Evolutionary conservation across 2,797 vertebrate genomes (phyloP), one percentile per base, ranked within the genome.

Genomic region (Prunella strophiata): DNA sequence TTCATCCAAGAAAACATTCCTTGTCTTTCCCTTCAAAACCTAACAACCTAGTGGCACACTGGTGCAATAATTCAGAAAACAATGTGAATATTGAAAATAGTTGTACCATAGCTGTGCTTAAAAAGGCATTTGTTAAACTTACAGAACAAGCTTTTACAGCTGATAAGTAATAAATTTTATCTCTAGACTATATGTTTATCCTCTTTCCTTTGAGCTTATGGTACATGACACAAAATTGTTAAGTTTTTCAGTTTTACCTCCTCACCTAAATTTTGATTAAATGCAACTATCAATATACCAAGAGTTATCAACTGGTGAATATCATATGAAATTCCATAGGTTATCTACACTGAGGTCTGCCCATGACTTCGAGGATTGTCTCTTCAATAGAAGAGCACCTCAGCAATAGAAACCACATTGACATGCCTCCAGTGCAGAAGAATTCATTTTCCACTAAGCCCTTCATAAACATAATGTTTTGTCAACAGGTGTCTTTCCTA

Each of bases 401-500:
- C 30, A 22, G 23, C 58, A 58, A 9, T 0, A 74, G 26, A 75
- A 71, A 43, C 30, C 34, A 38, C 18, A 34, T 16, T 38, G 32
- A 17, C n/a, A 5, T 58, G 27, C 29, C 34, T 65, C 26, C 58
- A 27, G 42, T 48, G 68, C 65, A 66, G 65, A 61, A 81, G 52
- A 83, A 72, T 48, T 62, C 15, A 26, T 82, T 94, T 85, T 76
- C 78, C 66, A 62, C 71, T 59, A n/a, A 85, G 38, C 54, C n/a
- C 65, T 55, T 91, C 50, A 30, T 62, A 89, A 88, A 59, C 0
- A 0, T 16, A 16, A 18, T 36, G 16, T 57, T 94, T 82, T 67
- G 21, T 68, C 74, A 80, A 76, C 77, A 95, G 78, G 83, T 88
- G 76, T 90, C 73, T 91, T 88, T 92, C 63, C 80, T 82, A 11